A percentile compares a stretch with the other conserved stretches of the same genome.
Evolutionary conservation across 2,888 invertebrate genomes (phyloP).

Genomic region (Tachina grossa): DNA sequence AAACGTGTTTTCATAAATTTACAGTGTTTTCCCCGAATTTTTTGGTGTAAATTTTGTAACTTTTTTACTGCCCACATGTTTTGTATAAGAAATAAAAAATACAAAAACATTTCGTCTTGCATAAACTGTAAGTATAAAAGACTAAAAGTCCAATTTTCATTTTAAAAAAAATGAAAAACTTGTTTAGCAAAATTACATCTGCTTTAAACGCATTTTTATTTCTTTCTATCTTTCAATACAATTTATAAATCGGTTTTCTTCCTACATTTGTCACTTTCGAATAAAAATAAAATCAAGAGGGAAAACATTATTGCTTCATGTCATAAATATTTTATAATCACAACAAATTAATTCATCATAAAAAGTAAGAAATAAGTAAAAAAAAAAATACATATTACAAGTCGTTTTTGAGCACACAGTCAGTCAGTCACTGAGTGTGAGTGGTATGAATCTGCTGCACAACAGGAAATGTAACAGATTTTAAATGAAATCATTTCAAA

Average conservation of each 20-base stretch:
- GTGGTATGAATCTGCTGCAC: slow-evolving; percentile 32
- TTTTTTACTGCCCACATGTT: background rate
- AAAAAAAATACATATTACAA: background rate
- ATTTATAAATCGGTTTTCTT: slow-evolving; percentile 8
- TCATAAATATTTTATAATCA: slow-evolving; percentile 63
- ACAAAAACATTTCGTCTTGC: slow-evolving; percentile 2
- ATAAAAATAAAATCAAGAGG: slow-evolving; percentile 29
- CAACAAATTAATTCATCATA: slow-evolving; percentile 69
- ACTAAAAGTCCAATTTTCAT: background rate
- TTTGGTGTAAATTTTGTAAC: no score
- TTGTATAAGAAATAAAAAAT: background rate
- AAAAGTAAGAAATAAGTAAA: background rate
- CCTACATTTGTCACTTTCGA: slow-evolving; percentile 38
- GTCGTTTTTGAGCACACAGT: background rate
- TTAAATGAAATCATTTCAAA: slow-evolving; percentile 65
- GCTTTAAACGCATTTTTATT: slow-evolving; percentile 2
- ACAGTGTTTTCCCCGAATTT: no score
- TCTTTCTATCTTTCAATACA: slow-evolving; percentile 24
- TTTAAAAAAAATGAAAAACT: background rate
- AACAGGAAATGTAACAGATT: slow-evolving; percentile 67
- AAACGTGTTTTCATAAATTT: background rate
- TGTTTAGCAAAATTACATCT: slow-evolving; percentile 39
- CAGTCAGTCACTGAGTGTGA: slow-evolving; percentile 3
- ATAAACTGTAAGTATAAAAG: background rate
- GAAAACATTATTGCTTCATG: slow-evolving; percentile 39